Evolutionary conservation across 2,113 vertebrate genomes (phyloP), one percentile per base, ranked within the genome.

Genomic region (human): DNA sequence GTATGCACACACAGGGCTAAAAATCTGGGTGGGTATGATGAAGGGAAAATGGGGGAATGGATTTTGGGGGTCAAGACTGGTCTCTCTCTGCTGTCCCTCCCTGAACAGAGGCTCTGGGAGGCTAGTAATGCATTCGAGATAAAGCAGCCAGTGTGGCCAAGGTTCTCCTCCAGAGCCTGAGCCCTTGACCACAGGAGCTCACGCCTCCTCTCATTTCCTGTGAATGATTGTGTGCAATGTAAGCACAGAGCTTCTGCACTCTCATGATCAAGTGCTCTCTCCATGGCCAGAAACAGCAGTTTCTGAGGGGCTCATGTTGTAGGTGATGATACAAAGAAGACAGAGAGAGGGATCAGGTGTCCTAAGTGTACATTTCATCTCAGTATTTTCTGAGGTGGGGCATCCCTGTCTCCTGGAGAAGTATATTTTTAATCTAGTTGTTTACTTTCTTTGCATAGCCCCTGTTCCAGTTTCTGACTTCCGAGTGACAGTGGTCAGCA

Each of bases 401-500:
- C n/a, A 57, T 8, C 23, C 30, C 38, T 55, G 11, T 88, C 9
- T 79, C 40, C 75, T 50, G 55, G 70, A 68, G 68, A 86, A 59
- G 68, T 13, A 78, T 48, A 59, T 75, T 82, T 68, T 90, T 57
- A 30, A 3, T 22, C 43, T 12, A 8, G 22, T 43, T 32, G 1
- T 73, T 84, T 61, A 0, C 0, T 30, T 82, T 83, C 64, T 90
- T 88, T 88, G 61, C 4, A n/a, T 32, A 96, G 94, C 72, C 14
- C 76, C 89, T 23, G 2, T 0, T 52, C 61, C 85, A 1, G 0
- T 97, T 57, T 97, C 89, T 1, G 4, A 3, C 64, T 38, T 96
- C 0, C 0, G 0, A 17, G n/a, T 72, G 1, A 68, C 86, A 0
- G 17, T 2, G 80, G 68, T 90, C 61, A 30, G 4, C 30, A 83